phyloP scores from a whole-genome alignment of 1,140 invertebrate genomes.

The Thaumetopoea pityocampa region DNA sequence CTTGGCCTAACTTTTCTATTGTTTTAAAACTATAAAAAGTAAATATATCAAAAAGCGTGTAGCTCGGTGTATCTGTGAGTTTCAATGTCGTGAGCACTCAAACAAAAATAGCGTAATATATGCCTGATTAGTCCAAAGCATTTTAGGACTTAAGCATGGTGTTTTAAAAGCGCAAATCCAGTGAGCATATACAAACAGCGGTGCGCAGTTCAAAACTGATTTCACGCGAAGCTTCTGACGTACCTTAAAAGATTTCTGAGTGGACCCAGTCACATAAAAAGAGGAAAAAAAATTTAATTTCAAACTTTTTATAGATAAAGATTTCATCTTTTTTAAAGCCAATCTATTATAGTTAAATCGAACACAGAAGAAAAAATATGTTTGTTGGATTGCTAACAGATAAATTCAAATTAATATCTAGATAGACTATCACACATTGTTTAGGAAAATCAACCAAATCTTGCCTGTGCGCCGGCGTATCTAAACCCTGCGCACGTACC shows the following conservation, averaged over 20 bases:
- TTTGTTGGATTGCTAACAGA: too few species aligned
- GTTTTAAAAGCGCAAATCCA: conserved; percentile 49
- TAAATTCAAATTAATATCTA: too few species aligned
- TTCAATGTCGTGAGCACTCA: conserved; percentile 41
- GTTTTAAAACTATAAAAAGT: conserved; percentile 16
- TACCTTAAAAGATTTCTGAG: conserved; percentile 70
- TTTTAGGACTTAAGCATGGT: conserved; percentile 40
- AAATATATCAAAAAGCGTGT: conserved; percentile 46
- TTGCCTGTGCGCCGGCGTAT: too few species aligned
- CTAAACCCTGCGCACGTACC: too few species aligned
- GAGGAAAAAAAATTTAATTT: conserved; percentile 61
- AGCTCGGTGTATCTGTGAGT: conserved; percentile 41
- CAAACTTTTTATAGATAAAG: too few species aligned
- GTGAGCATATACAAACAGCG: conserved; percentile 43
- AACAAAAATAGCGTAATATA: conserved; percentile 21
- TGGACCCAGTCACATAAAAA: conserved; percentile 66
- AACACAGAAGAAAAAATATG: too few species aligned
- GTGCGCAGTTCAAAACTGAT: conserved; percentile 44
- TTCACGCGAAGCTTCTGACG: conserved; percentile 54
- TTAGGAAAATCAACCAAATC: too few species aligned
- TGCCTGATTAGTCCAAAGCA: conserved; percentile 36
- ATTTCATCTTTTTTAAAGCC: too few species aligned
- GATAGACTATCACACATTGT: too few species aligned
- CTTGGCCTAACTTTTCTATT: conserved; percentile 5
- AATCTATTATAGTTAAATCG: too few species aligned